phyloP scores from a whole-genome alignment of 92 coral and sea anemone genomes.

The Pocillopora grandis region DNA sequence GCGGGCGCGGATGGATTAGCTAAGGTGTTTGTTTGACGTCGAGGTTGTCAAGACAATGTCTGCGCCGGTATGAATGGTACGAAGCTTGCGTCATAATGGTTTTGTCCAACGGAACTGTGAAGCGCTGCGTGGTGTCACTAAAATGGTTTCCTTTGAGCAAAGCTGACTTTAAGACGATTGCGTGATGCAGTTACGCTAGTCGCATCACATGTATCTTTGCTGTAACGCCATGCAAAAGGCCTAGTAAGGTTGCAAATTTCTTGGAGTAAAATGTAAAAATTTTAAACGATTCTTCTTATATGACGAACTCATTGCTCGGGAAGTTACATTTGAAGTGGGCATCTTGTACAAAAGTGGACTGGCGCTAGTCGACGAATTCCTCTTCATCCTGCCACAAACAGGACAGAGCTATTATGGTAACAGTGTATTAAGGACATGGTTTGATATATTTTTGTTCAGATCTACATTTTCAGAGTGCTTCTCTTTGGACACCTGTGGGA shows the following conservation, averaged over 20 bases:
- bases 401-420: no score
- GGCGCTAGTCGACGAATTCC: neutral
- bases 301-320: neutral
- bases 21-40: conserved; percentile 85
- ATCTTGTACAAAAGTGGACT: neutral
- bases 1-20: conserved; percentile 99
- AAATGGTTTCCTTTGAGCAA: conserved; percentile 8
- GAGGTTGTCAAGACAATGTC: neutral
- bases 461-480: neutral
- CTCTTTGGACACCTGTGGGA: neutral
- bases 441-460: neutral
- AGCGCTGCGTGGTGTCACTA: conserved; percentile 7
- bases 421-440: neutral
- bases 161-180: neutral
- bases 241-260: neutral
- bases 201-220: no score
- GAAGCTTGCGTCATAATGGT: conserved; percentile 2
- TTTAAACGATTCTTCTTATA: neutral
- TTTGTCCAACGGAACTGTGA: neutral
- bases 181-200: neutral
- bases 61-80: neutral
- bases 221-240: conserved; percentile 14
- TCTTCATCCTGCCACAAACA: neutral
- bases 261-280: conserved; percentile 8
- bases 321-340: neutral